phyloP scores from a whole-genome alignment of 1,140 invertebrate genomes.

The Cheumatopsyche charites region DNA sequence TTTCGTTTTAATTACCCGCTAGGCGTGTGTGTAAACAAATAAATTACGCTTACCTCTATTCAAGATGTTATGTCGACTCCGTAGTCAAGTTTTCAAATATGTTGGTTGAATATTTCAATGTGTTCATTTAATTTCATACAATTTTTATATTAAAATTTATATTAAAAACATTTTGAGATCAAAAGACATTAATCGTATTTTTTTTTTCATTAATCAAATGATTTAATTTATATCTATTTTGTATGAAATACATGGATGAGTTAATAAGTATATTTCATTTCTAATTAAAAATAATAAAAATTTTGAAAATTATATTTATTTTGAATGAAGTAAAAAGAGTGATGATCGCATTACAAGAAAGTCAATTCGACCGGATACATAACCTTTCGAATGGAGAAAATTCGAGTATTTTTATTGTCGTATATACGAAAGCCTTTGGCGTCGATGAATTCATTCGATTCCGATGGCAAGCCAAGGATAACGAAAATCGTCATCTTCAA shows the following conservation, averaged over 20 bases:
- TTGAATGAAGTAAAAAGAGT: neutral
- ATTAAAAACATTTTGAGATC: too few relatives aligned
- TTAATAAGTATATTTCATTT: neutral
- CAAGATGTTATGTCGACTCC: neutral
- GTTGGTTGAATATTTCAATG: neutral
- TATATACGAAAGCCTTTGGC: conserved; percentile 23
- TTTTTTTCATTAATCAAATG: neutral
- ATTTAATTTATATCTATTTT: neutral
- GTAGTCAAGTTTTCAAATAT: conserved; percentile 22
- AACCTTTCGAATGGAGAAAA: conserved; percentile 34
- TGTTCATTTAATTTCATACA: too few relatives aligned
- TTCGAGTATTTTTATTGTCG: conserved; percentile 40
- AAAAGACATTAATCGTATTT: neutral
- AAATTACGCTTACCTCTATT: conserved; percentile 40
- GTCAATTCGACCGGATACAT: conserved; percentile 23
- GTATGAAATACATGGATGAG: too few relatives aligned
- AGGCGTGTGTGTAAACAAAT: conserved; percentile 43
- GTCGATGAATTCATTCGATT: conserved; percentile 25
- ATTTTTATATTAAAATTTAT: too few relatives aligned
- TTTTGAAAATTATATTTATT: neutral
- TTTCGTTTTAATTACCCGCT: conserved; percentile 44
- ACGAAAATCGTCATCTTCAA: neutral
- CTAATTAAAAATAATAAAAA: neutral
- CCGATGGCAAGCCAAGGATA: neutral
- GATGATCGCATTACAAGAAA: conserved; percentile 12